A percentile compares a stretch with the other conserved stretches of the same genome.
Evolutionary conservation across 2,888 invertebrate species (phyloP).

Genomic region (Drosophila putrida): DNA sequence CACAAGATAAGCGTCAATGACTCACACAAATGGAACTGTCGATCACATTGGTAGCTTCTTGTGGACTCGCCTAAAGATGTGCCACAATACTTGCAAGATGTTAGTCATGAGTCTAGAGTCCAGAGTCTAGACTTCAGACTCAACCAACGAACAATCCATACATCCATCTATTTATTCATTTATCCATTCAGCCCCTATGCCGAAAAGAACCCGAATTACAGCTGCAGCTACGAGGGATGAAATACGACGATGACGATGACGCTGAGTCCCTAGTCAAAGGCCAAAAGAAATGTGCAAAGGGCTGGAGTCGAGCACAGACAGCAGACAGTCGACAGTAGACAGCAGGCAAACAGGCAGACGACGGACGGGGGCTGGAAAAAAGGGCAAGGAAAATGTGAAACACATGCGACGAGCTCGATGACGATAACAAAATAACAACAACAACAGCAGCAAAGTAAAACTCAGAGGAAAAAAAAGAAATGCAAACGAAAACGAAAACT

Average conservation of each 20-base stretch:
- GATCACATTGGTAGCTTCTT: slow-evolving; percentile 9
- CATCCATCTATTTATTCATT: background rate
- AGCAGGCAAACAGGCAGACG: slow-evolving; percentile 56
- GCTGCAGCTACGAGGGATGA: slow-evolving; percentile 73
- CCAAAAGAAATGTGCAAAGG: slow-evolving; percentile 26
- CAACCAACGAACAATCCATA: background rate
- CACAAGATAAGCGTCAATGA: slow-evolving; percentile 47
- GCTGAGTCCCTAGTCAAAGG: slow-evolving; percentile 39
- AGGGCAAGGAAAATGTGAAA: slow-evolving; percentile 79
- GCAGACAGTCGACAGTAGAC: slow-evolving; percentile 28
- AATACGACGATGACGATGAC: slow-evolving; percentile 48
- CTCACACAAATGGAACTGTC: slow-evolving; percentile 27
- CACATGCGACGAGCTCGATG: slow-evolving; percentile 79
- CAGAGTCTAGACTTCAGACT: slow-evolving; percentile 50
- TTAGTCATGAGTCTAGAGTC: slow-evolving; percentile 55
- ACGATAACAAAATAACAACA: slow-evolving; percentile 69
- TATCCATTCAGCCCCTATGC: slow-evolving; percentile 61
- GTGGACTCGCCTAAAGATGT: slow-evolving; percentile 22
- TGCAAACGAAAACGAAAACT: slow-evolving; percentile 70
- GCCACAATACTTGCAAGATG: slow-evolving; percentile 30
- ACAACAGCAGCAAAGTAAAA: slow-evolving; percentile 45
- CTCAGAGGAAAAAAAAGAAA: slow-evolving; percentile 19
- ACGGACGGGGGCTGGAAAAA: slow-evolving; percentile 45
- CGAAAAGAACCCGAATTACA: slow-evolving; percentile 58
- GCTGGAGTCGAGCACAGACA: slow-evolving; percentile 15